Evolutionary conservation across 1,140 invertebrate genomes (phyloP).

Genomic region (Ridgeia piscesae): DNA sequence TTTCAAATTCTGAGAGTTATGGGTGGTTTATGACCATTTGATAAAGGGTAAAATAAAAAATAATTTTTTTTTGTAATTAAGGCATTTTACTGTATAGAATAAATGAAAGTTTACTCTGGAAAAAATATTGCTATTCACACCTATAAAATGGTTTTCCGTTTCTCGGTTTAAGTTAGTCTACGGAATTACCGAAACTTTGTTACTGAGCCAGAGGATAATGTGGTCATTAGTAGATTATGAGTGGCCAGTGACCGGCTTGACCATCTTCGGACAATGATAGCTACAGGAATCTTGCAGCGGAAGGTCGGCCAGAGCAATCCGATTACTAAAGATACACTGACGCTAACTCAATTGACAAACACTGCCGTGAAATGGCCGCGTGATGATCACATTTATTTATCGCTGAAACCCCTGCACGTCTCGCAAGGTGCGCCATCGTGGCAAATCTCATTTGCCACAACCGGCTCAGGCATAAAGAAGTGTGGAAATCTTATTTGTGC

Average conservation of each 20-base stretch:
- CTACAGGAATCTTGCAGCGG: not conserved
- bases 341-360: not conserved
- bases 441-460: not conserved
- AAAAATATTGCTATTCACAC: not conserved
- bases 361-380: not conserved
- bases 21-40: too few relatives aligned
- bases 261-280: not conserved
- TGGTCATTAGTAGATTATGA: constrained; percentile 1
- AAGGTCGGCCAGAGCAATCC: not conserved
- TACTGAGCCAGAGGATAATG: not conserved
- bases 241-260: not conserved
- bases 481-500: not conserved
- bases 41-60: too few relatives aligned
- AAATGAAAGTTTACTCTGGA: not conserved
- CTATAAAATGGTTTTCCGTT: not conserved
- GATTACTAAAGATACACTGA: not conserved
- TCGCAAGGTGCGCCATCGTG: not conserved
- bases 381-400: not conserved
- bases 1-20: too few relatives aligned
- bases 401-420: not conserved
- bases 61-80: not conserved
- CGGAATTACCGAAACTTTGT: not conserved
- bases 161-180: not conserved
- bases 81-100: not conserved
- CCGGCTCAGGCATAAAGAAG: not conserved